A percentile compares a stretch with the other conserved stretches of the same genome.
Evolutionary conservation across 2,888 invertebrate species (phyloP).

Genomic region (Glaucopsyche alexis): DNA sequence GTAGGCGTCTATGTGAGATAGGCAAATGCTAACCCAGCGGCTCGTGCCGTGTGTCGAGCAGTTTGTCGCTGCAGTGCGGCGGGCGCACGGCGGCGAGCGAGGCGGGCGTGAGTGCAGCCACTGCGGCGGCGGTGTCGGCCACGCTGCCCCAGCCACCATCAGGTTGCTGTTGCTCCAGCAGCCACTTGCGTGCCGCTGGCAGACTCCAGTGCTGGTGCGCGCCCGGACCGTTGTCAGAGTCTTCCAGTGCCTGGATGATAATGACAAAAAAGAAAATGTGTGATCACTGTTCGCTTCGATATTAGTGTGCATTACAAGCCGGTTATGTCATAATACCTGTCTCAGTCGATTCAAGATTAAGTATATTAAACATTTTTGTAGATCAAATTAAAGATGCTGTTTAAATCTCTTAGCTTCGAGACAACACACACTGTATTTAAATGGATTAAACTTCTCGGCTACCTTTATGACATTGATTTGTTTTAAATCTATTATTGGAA

Average conservation of each 20-base stretch:
- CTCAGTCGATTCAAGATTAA: no score
- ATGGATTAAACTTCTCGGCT: no score
- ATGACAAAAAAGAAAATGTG: background rate
- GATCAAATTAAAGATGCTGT: no score
- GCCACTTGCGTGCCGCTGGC: conserved; percentile 87
- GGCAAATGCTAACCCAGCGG: conserved; percentile 58
- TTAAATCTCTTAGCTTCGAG: no score
- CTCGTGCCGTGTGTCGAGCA: conserved; percentile 70
- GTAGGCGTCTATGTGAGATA: no score
- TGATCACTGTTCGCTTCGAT: background rate
- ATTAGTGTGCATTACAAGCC: no score
- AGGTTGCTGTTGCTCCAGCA: conserved; percentile 84
- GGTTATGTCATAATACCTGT: no score
- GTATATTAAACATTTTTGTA: no score
- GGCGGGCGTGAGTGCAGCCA: conserved; percentile 87
- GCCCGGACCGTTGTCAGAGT: conserved; percentile 82
- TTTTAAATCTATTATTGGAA: conserved; percentile 4
- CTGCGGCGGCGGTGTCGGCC: conserved; percentile 87
- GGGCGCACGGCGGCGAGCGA: conserved; percentile 85
- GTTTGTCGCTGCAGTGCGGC: conserved; percentile 77
- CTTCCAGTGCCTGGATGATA: conserved; percentile 84
- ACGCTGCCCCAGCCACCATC: conserved; percentile 90
- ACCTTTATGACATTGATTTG: background rate
- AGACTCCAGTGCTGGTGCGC: conserved; percentile 86
- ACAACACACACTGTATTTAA: no score